A percentile compares a stretch with the other conserved stretches of the same genome.
These are phyloP conservation scores for Tethya wilhelma DNA, from an alignment of 37 sponge, comb jelly and placozoan species.

Conservation along the genomic window DNA sequence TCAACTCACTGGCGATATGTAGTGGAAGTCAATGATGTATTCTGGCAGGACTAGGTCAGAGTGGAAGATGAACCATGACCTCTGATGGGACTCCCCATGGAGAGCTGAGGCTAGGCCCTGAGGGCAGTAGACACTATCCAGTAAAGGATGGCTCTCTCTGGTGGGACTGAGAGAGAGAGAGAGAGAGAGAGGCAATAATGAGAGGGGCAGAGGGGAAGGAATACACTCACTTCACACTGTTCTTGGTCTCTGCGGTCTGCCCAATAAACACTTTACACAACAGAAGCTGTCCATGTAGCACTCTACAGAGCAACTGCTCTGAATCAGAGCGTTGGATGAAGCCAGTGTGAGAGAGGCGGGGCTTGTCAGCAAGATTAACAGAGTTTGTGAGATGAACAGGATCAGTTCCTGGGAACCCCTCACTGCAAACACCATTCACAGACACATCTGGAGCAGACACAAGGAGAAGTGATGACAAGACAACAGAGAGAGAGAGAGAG, in stretches of 20 bases:
- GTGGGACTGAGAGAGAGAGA: background rate
- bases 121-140: constrained; percentile 6
- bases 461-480: background rate
- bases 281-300: constrained; percentile 51
- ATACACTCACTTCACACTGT: constrained; percentile 13
- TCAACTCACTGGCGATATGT: background rate
- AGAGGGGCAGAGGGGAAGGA: background rate
- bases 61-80: constrained; percentile 64
- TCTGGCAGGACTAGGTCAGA: constrained; percentile 67
- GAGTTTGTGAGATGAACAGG: constrained; percentile 59
- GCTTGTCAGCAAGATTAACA: constrained; percentile 46
- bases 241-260: background rate
- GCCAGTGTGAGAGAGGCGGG: constrained; percentile 19
- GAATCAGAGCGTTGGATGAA: constrained; percentile 6
- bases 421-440: background rate
- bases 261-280: constrained; percentile 76
- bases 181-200: too few relatives aligned
- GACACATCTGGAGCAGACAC: constrained; percentile 6
- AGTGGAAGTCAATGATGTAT: constrained; percentile 54
- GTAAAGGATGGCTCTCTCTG: background rate
- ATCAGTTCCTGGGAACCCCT: constrained; percentile 16
- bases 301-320: constrained; percentile 15
- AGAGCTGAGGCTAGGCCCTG: background rate
- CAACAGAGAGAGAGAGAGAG: constrained; percentile 1
- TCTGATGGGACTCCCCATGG: constrained; percentile 20